A percentile compares a stretch with the other conserved stretches of the same genome.
Conservation (phyloP, 2,888 invertebrate species). For the Molorchus minor region DNA sequence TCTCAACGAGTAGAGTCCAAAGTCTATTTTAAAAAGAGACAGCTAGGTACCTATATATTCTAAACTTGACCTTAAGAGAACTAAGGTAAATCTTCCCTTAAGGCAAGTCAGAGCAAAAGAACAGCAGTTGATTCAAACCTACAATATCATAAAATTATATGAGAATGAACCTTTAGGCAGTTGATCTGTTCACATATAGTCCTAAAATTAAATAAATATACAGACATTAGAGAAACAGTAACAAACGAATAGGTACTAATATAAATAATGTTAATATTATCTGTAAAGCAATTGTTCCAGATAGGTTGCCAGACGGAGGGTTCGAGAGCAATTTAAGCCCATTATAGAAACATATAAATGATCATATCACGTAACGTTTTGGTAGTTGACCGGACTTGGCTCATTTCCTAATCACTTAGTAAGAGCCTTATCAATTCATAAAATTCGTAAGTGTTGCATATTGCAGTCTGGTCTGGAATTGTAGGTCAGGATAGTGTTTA, state of each 20-base stretch:
- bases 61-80: too few species aligned
- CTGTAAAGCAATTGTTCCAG: conserved; percentile 1
- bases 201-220: too few species aligned
- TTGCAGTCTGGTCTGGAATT: conserved; percentile 9
- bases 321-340: conserved; percentile 26
- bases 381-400: conserved; percentile 38
- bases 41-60: too few species aligned
- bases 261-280: conserved; percentile 4
- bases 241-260: background rate
- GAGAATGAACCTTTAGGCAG: too few species aligned
- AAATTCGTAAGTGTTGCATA: conserved; percentile 10
- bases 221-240: background rate
- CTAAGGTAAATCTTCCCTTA: too few species aligned
- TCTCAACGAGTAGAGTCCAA: too few species aligned
- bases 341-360: conserved; percentile 28
- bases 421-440: conserved; percentile 20
- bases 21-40: too few species aligned
- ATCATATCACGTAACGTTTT: conserved; percentile 31
- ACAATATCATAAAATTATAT: too few species aligned
- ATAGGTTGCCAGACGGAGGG: conserved; percentile 4
- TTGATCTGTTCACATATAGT: too few species aligned
- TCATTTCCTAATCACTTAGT: conserved; percentile 36
- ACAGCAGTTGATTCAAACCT: too few species aligned
- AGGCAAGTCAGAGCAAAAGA: too few species aligned
- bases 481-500: conserved; percentile 3